Percentiles rank a stretch among this genome's conserved stretches.
Conservation (phyloP, 2,797 vertebrate species). For the Hydrolagus colliei region DNA sequence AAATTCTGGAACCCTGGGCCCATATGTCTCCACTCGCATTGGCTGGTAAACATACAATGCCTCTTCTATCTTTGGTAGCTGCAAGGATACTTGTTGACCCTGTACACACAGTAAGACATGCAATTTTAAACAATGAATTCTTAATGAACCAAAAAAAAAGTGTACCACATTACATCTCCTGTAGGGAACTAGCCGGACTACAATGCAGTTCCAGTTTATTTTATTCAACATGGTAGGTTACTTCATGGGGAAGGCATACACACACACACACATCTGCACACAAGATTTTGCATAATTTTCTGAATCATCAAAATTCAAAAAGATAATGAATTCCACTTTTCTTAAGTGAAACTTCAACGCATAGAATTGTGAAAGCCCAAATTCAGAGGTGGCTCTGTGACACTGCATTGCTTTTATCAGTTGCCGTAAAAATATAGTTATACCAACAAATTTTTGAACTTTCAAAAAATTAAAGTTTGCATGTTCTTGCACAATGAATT, state of each 20-base stretch:
- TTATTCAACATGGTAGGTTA: neutral
- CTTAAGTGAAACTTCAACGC: too few species aligned
- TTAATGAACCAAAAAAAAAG: constrained; percentile 30
- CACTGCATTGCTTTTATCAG: too few species aligned
- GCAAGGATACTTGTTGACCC: constrained; percentile 80
- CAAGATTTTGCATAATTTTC: too few species aligned
- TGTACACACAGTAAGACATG: constrained; percentile 42
- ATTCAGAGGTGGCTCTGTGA: too few species aligned
- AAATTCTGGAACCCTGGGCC: constrained; percentile 75
- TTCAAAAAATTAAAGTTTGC: too few species aligned
- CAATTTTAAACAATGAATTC: neutral
- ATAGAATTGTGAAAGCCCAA: too few species aligned
- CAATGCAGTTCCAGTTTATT: neutral
- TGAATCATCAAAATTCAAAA: too few species aligned
- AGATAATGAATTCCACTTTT: too few species aligned
- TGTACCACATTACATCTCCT: constrained; percentile 36
- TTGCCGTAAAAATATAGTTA: too few species aligned
- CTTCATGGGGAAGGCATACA: neutral
- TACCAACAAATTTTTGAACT: too few species aligned
- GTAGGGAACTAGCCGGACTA: neutral
- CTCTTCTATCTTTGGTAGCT: constrained; percentile 72
- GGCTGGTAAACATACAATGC: constrained; percentile 76
- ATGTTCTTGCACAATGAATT: too few species aligned
- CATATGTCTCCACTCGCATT: constrained; percentile 69
- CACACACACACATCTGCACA: too few species aligned